A percentile compares a stretch with the other conserved stretches of the same genome.
Evolutionary conservation across 2,113 vertebrate genomes (phyloP).

Genomic region (Rhea pennata): DNA sequence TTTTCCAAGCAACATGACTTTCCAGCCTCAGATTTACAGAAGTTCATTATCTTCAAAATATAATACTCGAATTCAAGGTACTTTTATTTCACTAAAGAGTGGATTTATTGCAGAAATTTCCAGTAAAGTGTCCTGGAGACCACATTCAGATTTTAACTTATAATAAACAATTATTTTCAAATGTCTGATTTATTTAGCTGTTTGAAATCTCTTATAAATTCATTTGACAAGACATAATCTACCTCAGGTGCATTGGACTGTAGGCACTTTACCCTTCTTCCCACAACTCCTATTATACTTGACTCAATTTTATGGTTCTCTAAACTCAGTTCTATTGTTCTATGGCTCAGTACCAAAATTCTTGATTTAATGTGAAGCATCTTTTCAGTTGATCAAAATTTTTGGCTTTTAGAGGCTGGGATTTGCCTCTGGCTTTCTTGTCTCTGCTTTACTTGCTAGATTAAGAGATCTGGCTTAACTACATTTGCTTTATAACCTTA

Average conservation of each 20-base stretch:
- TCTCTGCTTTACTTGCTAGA: not conserved
- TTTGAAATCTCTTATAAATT: not conserved
- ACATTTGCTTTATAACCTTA: not conserved
- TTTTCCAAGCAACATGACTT: not conserved
- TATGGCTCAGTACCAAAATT: not conserved
- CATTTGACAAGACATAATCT: not conserved
- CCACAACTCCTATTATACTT: not conserved
- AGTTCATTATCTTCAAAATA: not conserved
- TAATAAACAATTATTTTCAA: not conserved
- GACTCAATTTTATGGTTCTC: not conserved
- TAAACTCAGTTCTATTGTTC: not conserved
- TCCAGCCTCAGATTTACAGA: not conserved
- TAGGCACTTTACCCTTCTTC: not conserved
- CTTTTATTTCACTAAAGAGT: not conserved
- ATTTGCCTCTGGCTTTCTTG: constrained; percentile 6
- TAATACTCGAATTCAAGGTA: not conserved
- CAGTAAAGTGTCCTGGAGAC: not conserved
- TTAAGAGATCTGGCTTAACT: not conserved
- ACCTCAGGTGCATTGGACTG: not conserved
- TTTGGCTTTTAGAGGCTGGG: not conserved
- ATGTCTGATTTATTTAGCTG: not conserved
- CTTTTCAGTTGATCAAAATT: not conserved
- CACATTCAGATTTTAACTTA: not conserved
- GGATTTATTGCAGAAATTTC: not conserved
- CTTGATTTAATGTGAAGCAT: not conserved